phyloP scores from a whole-genome alignment of 2,797 vertebrate genomes.

The Clarias fuscus region DNA sequence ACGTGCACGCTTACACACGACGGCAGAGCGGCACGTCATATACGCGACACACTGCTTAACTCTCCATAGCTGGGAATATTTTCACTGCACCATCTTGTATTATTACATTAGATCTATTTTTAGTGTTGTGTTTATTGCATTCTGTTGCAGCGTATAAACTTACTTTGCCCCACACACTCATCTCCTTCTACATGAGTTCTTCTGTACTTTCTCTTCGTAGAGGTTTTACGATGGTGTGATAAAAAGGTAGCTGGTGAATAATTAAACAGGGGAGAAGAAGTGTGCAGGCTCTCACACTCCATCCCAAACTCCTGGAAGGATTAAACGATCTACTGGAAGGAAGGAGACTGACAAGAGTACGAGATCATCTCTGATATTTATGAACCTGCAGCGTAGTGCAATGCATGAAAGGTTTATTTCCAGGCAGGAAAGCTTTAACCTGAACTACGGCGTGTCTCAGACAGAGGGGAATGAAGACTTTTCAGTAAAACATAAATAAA shows the following conservation, averaged over 20 bases:
- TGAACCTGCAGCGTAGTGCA: neutral
- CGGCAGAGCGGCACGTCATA: neutral
- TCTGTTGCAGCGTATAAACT: too few relatives aligned
- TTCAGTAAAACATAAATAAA: too few relatives aligned
- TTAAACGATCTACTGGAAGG: neutral
- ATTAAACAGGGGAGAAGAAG: conserved; percentile 23
- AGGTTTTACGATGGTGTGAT: neutral
- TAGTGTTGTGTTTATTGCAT: neutral
- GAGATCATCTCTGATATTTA: neutral
- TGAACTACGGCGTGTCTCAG: neutral
- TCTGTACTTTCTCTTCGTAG: neutral
- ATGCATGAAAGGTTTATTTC: neutral
- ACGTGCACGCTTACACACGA: neutral
- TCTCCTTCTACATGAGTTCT: neutral
- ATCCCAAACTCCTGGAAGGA: conserved; percentile 11
- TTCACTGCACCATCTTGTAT: neutral
- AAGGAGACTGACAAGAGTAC: neutral
- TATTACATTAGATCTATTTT: neutral
- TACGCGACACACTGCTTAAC: neutral
- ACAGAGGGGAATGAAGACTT: too few relatives aligned
- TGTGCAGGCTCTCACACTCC: neutral
- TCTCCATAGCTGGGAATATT: neutral
- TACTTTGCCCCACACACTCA: neutral
- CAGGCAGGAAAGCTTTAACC: neutral
- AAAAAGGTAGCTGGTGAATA: conserved; percentile 25